Percentiles rank a stretch among this genome's conserved stretches.
Evolutionary conservation across 2,797 vertebrate species (phyloP).

Genomic region (Notamacropus eugenii): DNA sequence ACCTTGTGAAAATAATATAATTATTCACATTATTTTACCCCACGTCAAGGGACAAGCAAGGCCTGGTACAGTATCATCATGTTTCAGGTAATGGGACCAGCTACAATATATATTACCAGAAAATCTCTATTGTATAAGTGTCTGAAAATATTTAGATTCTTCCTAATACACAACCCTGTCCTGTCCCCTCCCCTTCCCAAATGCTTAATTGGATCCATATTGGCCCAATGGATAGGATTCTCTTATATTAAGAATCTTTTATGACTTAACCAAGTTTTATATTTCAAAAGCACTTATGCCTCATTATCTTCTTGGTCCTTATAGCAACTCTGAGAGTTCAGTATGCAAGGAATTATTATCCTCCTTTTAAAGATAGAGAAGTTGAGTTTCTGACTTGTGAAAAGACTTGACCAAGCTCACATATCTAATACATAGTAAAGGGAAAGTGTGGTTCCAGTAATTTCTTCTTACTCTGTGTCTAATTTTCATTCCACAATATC

Average conservation of each 20-base stretch:
- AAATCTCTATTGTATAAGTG: not conserved
- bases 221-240: not conserved
- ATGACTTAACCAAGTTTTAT: not conserved
- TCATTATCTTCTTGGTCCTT: not conserved
- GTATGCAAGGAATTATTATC: not conserved
- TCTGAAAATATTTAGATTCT: not conserved
- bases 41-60: not conserved
- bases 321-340: not conserved
- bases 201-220: not conserved
- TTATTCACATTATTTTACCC: not conserved
- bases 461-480: not conserved
- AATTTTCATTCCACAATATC: not conserved
- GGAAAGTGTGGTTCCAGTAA: not conserved
- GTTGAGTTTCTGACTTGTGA: not conserved
- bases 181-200: not conserved
- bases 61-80: not conserved
- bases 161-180: not conserved
- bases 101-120: not conserved
- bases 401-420: slow-evolving; percentile 20
- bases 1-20: not conserved
- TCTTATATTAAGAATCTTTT: not conserved
- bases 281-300: not conserved
- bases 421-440: not conserved
- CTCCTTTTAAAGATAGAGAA: not conserved
- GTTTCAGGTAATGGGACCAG: not conserved